Evolutionary conservation across 2,113 vertebrate genomes (phyloP), one percentile per base, ranked within the genome.

Genomic region (Festucalex cinctus): DNA sequence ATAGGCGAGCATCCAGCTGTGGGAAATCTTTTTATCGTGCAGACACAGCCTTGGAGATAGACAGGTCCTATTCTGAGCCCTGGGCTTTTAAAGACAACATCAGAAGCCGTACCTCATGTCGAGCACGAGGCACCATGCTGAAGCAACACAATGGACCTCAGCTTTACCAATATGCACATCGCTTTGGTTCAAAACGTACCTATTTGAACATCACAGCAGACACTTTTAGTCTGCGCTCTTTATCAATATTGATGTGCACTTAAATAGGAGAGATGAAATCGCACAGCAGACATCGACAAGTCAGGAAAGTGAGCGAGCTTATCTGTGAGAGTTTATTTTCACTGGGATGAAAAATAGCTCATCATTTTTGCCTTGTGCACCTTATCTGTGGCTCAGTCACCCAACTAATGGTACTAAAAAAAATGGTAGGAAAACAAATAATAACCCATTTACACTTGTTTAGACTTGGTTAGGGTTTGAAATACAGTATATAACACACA

Each of bases 191-290:
- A 61, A 70, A 81, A 81, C 64, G 66, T 65, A 64, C 71, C 72
- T 75, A 75, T 79, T 83, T 85, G 65, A 73, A 70, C 69, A 82
- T 64, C 37, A 1, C 49, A 73, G 69, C 32, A 54, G 78, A 74
- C 77, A 83, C 76, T 83, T 73, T 81, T 76, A 77, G 78, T 83
- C 75, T 65, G 69, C 75, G 77, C 68, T 24, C n/a, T 84, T 87
- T 83, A 90, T 86, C 77, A 78, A 87, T 85, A 87, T 84, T 88
- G 83, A 88, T 87, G 85, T 81, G 82, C 84, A 83, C 85, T 86
- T 85, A 89, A 86, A 87, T 79, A 83, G 77, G 77, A 83, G 78
- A 83, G 82, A 81, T 85, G 83, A 87, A 85, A 79, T 86, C 85
- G 81, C 79, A 73, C 17, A 46, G 79, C 75, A 84, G 86, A 89